Base-by-base conservation (phyloP, 1,140 invertebrate species). In the Anoplophora glabripennis region DNA sequence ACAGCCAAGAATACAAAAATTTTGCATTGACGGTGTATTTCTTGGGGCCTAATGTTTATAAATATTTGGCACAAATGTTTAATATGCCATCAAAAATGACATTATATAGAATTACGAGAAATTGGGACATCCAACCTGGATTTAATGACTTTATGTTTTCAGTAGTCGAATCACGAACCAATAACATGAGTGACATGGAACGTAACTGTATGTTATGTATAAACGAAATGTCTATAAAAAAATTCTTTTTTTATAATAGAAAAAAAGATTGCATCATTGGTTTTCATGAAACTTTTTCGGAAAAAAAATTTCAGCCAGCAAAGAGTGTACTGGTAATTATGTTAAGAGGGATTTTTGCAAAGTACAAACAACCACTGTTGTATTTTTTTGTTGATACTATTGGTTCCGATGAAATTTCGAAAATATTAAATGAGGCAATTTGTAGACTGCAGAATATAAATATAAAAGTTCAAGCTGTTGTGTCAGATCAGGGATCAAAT, bases 351-450 rank as follows among this genome's bases (percentile, higher is more conserved):
- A 63, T 69, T 33, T 10, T 48, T 41, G 10, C 33, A 41, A 65
- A 68, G 10, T 71, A 64, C 66, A 65, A 71, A 21, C 66, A 68
- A 59, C 64, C 69, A 33, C 18, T 68, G 18, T 49, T 61, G 17
- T 68, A 66, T 48, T 52, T 53, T 9, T 66, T 70, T 21, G 28
- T 62, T 10, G 40, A 55, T 35, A 41, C 14, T 57, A 37, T 57
- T 9, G 61, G 64, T 46, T 37, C 57, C 54, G 57, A 34, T 33
- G 35, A 21, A 47, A 62, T 55, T 51, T 70, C 10, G 54, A 65
- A 17, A 21, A n/a, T 34, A 68, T 67, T 71, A 42, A 17, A 59
- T 36, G 53, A 61, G 45, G n/a, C 56, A 10, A 63, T 66, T 45
- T 15, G 38, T 12, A 63, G 64, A 57, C 41, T 68, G 18, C 44